These are phyloP conservation scores for Crotalus horridus DNA, from an alignment of 2,113 vertebrate genomes.

Conservation along the genomic window DNA sequence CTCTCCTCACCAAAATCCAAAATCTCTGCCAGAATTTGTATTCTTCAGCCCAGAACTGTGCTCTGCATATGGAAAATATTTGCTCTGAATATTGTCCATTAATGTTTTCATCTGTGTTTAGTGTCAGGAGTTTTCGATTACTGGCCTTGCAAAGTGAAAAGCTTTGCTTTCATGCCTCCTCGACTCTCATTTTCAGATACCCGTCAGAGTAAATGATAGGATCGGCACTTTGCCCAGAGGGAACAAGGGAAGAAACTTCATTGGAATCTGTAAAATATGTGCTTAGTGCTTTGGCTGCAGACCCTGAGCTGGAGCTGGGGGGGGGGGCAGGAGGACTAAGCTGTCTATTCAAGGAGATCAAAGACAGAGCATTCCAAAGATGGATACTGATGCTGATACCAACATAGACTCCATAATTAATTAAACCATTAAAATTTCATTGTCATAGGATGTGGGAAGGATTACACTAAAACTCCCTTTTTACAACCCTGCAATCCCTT, in stretches of 20 bases:
- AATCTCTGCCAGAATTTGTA: constrained; percentile 55
- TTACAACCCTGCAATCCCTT: not conserved
- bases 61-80: constrained; percentile 67
- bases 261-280: not conserved
- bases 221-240: constrained; percentile 29
- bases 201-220: constrained; percentile 13
- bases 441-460: not conserved
- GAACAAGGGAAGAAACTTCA: not conserved
- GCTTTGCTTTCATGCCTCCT: constrained; percentile 55
- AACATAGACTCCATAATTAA: not conserved
- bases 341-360: not conserved
- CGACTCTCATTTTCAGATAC: constrained; percentile 60
- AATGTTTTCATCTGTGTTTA: constrained; percentile 72
- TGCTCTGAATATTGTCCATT: constrained; percentile 68
- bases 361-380: not conserved
- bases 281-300: accelerated
- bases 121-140: constrained; percentile 66
- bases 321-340: not conserved
- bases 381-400: not conserved
- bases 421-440: not conserved
- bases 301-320: not conserved
- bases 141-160: constrained; percentile 47
- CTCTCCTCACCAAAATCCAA: not conserved
- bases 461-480: not conserved
- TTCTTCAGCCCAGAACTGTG: constrained; percentile 46